Conservation (phyloP, 1,140 invertebrate species). For the Anoplolepis gracilipes region DNA sequence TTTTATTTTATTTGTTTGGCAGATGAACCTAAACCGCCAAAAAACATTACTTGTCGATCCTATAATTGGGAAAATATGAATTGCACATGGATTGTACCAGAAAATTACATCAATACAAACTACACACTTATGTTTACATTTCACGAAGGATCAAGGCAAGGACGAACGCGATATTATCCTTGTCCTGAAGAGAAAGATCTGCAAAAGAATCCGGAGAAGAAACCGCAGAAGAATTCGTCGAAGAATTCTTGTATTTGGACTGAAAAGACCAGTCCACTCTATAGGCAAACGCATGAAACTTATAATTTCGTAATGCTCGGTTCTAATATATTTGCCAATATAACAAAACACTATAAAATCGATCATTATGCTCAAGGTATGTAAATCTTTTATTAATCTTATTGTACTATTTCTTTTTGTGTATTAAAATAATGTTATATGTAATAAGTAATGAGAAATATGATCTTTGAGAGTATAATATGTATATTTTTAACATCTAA, state of each 20-base stretch:
- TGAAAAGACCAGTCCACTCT: constrained; percentile 86
- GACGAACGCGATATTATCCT: constrained; percentile 75
- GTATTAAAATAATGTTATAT: not conserved
- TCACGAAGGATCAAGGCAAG: constrained; percentile 77
- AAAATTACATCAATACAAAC: constrained; percentile 86
- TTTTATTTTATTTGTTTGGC: constrained; percentile 37
- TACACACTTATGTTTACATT: constrained; percentile 87
- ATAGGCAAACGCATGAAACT: constrained; percentile 87
- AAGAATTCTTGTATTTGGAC: constrained; percentile 86
- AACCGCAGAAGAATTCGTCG: no score
- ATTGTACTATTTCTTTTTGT: not conserved
- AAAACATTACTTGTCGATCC: constrained; percentile 89
- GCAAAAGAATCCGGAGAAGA: no score
- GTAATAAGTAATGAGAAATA: not conserved
- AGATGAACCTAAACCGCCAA: constrained; percentile 86
- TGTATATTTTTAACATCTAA: not conserved
- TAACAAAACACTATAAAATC: constrained; percentile 84
- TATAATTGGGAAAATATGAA: constrained; percentile 89
- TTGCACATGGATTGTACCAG: constrained; percentile 88
- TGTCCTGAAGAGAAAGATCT: constrained; percentile 78
- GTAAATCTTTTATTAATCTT: constrained; percentile 31
- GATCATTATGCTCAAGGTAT: constrained; percentile 88
- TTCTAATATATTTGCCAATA: constrained; percentile 86
- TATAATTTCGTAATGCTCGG: constrained; percentile 87
- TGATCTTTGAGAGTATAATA: not conserved